phyloP scores from a whole-genome alignment of 2,797 vertebrate genomes.

The Alectoris magna region DNA sequence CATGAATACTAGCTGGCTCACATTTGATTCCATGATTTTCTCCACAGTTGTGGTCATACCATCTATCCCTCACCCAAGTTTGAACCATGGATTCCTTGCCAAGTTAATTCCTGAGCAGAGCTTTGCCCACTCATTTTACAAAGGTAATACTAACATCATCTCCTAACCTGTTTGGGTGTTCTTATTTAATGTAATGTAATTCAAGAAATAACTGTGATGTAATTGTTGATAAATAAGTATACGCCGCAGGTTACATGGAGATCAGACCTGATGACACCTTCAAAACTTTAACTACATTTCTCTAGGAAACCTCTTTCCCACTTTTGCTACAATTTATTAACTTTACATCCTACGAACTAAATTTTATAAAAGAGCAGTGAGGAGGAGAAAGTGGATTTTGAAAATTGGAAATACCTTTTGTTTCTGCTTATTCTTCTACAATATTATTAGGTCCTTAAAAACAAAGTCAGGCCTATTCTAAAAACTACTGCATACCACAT shows the following conservation, averaged over 20 bases:
- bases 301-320: constrained; percentile 27
- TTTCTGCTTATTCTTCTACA: constrained; percentile 28
- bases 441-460: neutral
- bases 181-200: constrained; percentile 70
- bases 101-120: constrained; percentile 86
- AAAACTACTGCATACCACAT: constrained; percentile 37
- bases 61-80: constrained; percentile 85
- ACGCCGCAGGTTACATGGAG: constrained; percentile 71
- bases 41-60: constrained; percentile 86
- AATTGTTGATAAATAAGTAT: constrained; percentile 66
- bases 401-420: constrained; percentile 3
- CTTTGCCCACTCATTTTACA: constrained; percentile 86
- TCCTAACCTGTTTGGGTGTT: constrained; percentile 75
- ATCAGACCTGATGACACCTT: constrained; percentile 62
- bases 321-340: constrained; percentile 4
- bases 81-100: constrained; percentile 87
- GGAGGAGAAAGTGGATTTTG: neutral
- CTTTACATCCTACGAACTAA: constrained; percentile 5
- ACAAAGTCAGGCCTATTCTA: neutral
- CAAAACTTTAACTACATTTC: constrained; percentile 42
- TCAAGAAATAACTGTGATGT: constrained; percentile 64
- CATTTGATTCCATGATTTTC: constrained; percentile 81
- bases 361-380: neutral
- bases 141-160: constrained; percentile 81
- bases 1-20: constrained; percentile 74